Evolutionary conservation across 2,888 invertebrate species (phyloP).

Genomic region (Ashinkailepas kermadecensis): DNA sequence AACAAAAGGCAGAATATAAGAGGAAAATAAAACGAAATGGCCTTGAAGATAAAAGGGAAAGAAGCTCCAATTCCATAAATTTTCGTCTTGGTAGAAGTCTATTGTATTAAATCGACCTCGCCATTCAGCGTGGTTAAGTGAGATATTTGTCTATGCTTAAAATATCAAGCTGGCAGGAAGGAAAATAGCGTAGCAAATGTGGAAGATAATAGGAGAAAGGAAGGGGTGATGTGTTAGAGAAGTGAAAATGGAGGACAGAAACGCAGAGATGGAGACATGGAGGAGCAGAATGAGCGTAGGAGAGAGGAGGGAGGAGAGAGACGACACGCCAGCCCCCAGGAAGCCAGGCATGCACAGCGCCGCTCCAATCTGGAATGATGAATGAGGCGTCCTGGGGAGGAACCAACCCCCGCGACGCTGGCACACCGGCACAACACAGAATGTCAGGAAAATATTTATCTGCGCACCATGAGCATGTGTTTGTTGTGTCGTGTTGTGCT

Average conservation of each 20-base stretch:
- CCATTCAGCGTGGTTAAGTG: too few relatives aligned
- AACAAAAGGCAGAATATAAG: too few relatives aligned
- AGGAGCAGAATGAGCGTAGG: conserved; percentile 15
- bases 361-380: conserved; percentile 22
- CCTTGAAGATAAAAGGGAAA: too few relatives aligned
- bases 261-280: conserved; percentile 11
- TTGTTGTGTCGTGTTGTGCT: not conserved
- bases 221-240: not conserved
- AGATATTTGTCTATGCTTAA: too few relatives aligned
- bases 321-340: not conserved
- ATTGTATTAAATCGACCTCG: too few relatives aligned
- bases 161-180: too few relatives aligned
- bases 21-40: too few relatives aligned
- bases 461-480: not conserved
- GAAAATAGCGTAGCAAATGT: not conserved
- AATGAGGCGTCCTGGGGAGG: not conserved
- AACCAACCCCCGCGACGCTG: not conserved
- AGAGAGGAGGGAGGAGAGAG: conserved; percentile 16
- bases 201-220: not conserved
- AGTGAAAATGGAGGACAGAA: not conserved
- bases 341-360: conserved; percentile 22
- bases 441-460: not conserved
- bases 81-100: too few relatives aligned
- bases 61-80: too few relatives aligned
- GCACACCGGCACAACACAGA: not conserved